These are phyloP conservation scores for Griposia aprilina DNA, from an alignment of 2,888 invertebrate genomes.

Conservation along the genomic window DNA sequence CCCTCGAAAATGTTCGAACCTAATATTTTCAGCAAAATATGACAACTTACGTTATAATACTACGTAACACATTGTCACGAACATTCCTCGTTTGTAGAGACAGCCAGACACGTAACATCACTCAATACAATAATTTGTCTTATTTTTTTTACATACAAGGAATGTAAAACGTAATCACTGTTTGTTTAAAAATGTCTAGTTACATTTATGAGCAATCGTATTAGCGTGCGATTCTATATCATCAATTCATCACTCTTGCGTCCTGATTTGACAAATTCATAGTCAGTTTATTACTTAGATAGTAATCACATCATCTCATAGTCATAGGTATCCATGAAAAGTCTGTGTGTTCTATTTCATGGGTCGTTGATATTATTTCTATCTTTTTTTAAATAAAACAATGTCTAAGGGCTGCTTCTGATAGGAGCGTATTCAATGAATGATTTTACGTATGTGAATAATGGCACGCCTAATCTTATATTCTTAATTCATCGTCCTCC, in stretches of 20 bases:
- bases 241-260: background rate
- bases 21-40: background rate
- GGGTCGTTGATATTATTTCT: too few relatives aligned
- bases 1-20: slow-evolving; percentile 7
- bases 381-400: background rate
- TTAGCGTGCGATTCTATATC: too few relatives aligned
- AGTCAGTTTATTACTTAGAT: background rate
- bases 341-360: too few relatives aligned
- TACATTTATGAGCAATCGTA: background rate
- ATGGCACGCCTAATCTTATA: slow-evolving; percentile 3
- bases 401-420: too few relatives aligned
- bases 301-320: too few relatives aligned
- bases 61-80: slow-evolving; percentile 9
- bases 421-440: background rate
- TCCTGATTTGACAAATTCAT: background rate
- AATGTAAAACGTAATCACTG: background rate
- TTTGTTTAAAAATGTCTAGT: background rate
- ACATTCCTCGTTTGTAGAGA: slow-evolving; percentile 25
- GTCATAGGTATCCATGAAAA: background rate
- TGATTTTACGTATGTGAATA: background rate
- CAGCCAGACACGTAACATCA: slow-evolving; percentile 21
- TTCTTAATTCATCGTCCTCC: background rate
- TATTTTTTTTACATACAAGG: background rate
- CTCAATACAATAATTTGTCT: slow-evolving; percentile 22
- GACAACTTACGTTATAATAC: background rate